These are phyloP conservation scores for Conus canariensis DNA, from an alignment of 2,888 invertebrate species.

Conservation along the genomic window DNA sequence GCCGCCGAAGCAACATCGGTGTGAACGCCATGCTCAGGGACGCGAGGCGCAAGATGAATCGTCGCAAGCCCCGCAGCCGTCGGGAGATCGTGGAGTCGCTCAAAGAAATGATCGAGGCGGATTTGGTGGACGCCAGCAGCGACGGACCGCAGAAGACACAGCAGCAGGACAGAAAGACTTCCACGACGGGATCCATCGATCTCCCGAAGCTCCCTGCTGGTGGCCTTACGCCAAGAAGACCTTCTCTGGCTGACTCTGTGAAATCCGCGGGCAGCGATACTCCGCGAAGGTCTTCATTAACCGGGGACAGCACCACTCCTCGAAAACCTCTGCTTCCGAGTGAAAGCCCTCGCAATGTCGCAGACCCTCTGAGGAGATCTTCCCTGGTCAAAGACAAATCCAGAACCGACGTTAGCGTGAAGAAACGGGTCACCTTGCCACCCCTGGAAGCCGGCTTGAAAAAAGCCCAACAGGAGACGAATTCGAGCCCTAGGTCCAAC, in stretches of 20 bases:
- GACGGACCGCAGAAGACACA: constrained; percentile 9
- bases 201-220: not conserved
- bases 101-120: constrained; percentile 67
- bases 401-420: not conserved
- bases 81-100: constrained; percentile 66
- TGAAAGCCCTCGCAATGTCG: not conserved
- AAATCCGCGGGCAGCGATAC: not conserved
- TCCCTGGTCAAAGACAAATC: constrained; percentile 20
- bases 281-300: not conserved
- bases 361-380: not conserved
- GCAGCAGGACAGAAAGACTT: not conserved
- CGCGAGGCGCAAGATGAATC: constrained; percentile 47
- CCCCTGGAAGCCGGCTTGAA: not conserved
- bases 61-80: constrained; percentile 65
- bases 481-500: not conserved
- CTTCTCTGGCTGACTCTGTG: not conserved
- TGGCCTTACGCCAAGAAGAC: not conserved
- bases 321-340: not conserved
- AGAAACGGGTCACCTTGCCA: constrained; percentile 26
- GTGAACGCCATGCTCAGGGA: constrained; percentile 41
- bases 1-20: constrained; percentile 39
- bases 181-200: not conserved
- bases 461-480: not conserved
- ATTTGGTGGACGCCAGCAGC: constrained; percentile 52
- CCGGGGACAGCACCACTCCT: not conserved